These are phyloP conservation scores for Blastobasis adustella DNA, from an alignment of 2,888 invertebrate species.

Conservation along the genomic window DNA sequence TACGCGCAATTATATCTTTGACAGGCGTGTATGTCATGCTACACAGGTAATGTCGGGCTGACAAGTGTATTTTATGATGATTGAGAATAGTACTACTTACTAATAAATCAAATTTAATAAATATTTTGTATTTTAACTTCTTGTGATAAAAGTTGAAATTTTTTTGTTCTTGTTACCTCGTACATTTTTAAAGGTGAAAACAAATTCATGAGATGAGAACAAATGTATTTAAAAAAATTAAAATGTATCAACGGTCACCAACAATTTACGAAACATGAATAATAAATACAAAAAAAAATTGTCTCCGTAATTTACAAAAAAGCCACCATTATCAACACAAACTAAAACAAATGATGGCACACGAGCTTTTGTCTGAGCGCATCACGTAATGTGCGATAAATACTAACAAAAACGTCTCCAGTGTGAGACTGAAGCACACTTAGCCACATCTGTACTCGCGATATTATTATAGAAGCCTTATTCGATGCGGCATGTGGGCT, in stretches of 20 bases:
- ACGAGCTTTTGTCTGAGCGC: neutral
- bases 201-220: neutral
- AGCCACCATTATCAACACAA: too few relatives aligned
- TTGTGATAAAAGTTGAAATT: too few relatives aligned
- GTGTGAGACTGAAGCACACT: conserved; percentile 30
- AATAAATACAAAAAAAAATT: too few relatives aligned
- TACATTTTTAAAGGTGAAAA: neutral
- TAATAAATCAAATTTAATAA: too few relatives aligned
- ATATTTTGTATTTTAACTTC: too few relatives aligned
- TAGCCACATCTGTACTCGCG: conserved; percentile 35
- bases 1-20: conserved; percentile 69
- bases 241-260: neutral
- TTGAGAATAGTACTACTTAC: too few relatives aligned
- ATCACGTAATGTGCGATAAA: neutral
- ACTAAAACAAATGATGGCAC: too few relatives aligned
- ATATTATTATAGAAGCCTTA: conserved; percentile 68
- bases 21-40: conserved; percentile 49
- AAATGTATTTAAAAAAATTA: neutral
- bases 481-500: conserved; percentile 71
- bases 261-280: neutral
- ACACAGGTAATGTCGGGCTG: conserved; percentile 43
- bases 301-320: too few relatives aligned
- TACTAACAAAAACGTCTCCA: neutral
- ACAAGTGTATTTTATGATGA: conserved; percentile 25
- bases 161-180: neutral